Conservation (phyloP, 1,140 invertebrate genomes). For the Tetramorium parvispinum region DNA sequence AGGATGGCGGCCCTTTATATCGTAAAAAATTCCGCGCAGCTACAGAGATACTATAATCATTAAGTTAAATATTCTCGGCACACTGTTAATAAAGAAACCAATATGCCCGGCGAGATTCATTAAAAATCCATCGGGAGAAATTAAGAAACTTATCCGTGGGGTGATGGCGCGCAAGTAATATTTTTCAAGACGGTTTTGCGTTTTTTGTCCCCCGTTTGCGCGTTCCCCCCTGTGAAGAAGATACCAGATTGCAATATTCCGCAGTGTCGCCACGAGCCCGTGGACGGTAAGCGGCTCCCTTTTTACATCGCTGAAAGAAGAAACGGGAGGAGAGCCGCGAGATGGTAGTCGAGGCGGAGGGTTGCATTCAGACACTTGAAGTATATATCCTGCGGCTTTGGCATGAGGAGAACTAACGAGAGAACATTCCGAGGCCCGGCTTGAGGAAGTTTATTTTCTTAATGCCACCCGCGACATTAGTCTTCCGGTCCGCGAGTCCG, state of each 20-base stretch:
- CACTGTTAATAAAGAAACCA: constrained; percentile 60
- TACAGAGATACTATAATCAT: constrained; percentile 53
- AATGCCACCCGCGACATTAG: constrained; percentile 60
- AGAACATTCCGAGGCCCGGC: constrained; percentile 57
- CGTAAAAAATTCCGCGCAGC: constrained; percentile 48
- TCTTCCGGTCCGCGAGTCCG: constrained; percentile 41
- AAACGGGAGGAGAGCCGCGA: background rate
- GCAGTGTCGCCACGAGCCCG: constrained; percentile 56
- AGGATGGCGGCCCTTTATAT: background rate
- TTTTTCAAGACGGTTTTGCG: constrained; percentile 54
- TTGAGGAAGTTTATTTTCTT: constrained; percentile 73
- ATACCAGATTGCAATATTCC: constrained; percentile 66
- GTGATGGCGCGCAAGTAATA: constrained; percentile 48
- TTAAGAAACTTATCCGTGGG: constrained; percentile 40
- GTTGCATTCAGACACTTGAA: constrained; percentile 58
- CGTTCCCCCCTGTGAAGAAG: background rate
- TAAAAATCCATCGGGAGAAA: constrained; percentile 50
- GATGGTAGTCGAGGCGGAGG: constrained; percentile 24
- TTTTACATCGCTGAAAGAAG: constrained; percentile 59
- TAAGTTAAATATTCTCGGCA: constrained; percentile 60
- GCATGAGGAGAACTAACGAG: constrained; percentile 69
- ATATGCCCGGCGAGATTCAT: constrained; percentile 46
- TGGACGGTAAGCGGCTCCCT: constrained; percentile 61
- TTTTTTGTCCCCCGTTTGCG: constrained; percentile 14
- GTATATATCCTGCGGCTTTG: constrained; percentile 66